Percentiles rank a stretch among this genome's conserved stretches.
Evolutionary conservation across 2,797 vertebrate species (phyloP).

Genomic region (Picus viridis): DNA sequence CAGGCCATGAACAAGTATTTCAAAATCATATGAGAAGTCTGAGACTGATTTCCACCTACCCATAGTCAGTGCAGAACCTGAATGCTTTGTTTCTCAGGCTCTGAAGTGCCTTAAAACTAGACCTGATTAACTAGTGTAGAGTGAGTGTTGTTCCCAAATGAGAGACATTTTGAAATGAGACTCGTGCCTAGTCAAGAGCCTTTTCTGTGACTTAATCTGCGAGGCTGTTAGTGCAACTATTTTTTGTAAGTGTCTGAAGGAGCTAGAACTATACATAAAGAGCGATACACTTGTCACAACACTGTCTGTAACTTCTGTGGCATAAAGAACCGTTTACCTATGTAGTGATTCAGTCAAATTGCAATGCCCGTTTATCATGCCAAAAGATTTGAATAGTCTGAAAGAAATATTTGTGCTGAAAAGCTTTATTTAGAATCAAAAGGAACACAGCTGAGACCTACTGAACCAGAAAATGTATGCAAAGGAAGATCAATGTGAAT

Average conservation of each 20-base stretch:
- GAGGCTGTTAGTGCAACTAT: not conserved
- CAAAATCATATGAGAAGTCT: not conserved
- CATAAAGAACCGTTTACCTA: constrained; percentile 24
- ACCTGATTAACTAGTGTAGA: not conserved
- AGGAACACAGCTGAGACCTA: constrained; percentile 8
- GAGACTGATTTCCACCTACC: not conserved
- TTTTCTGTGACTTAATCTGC: not conserved
- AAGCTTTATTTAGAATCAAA: constrained; percentile 32
- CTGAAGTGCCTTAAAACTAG: not conserved
- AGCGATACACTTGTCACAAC: constrained; percentile 35
- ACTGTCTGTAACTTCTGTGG: constrained; percentile 8
- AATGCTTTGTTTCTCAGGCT: not conserved
- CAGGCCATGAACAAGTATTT: not conserved
- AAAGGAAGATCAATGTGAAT: constrained; percentile 44
- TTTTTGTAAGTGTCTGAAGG: not conserved
- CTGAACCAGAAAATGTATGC: constrained; percentile 5
- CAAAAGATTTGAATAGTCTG: constrained; percentile 15
- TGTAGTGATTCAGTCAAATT: not conserved
- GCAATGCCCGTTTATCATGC: not conserved
- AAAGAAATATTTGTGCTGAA: constrained; percentile 34
- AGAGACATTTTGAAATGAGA: not conserved
- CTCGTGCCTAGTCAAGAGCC: not conserved
- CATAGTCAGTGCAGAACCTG: not conserved
- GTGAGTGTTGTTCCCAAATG: not conserved
- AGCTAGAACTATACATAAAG: not conserved